A percentile compares a stretch with the other conserved stretches of the same genome.
Conservation (phyloP, 2,113 vertebrate species). For the Odobenus rosmarus region DNA sequence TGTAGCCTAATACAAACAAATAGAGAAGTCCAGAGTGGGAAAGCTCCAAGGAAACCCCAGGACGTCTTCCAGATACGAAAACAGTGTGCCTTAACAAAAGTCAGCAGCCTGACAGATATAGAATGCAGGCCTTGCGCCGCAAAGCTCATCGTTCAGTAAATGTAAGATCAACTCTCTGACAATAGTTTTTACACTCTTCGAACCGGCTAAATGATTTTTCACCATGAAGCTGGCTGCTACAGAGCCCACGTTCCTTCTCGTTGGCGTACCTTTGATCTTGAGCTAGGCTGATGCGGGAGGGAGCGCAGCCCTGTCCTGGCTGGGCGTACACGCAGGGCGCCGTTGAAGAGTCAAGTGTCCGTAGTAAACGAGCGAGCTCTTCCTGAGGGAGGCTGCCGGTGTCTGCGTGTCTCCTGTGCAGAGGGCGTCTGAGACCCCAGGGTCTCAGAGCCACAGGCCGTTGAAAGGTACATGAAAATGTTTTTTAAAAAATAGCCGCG, state of each 20-base stretch:
- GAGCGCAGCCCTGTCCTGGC: background rate
- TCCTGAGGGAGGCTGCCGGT: background rate
- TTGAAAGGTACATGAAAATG: background rate
- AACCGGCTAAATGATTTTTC: background rate
- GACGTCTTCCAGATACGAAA: background rate
- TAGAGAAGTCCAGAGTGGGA: background rate
- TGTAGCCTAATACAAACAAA: background rate
- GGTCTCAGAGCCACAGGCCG: background rate
- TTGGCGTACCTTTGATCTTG: background rate
- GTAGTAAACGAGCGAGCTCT: background rate
- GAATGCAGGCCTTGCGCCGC: background rate
- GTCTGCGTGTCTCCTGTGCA: rapidly evolving
- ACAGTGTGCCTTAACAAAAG: no score
- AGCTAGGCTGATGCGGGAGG: background rate
- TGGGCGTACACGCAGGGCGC: rapidly evolving
- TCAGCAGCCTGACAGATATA: background rate
- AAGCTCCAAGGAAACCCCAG: background rate
- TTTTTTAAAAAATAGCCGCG: background rate
- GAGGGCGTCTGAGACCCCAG: rapidly evolving
- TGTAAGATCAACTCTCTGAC: background rate
- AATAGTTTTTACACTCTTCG: no score
- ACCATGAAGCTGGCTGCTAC: rapidly evolving
- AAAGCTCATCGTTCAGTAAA: background rate
- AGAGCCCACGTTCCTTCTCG: background rate
- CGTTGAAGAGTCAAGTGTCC: rapidly evolving